Evolutionary conservation across 2,888 invertebrate genomes (phyloP).

Genomic region (Shargacucullia verbasci): DNA sequence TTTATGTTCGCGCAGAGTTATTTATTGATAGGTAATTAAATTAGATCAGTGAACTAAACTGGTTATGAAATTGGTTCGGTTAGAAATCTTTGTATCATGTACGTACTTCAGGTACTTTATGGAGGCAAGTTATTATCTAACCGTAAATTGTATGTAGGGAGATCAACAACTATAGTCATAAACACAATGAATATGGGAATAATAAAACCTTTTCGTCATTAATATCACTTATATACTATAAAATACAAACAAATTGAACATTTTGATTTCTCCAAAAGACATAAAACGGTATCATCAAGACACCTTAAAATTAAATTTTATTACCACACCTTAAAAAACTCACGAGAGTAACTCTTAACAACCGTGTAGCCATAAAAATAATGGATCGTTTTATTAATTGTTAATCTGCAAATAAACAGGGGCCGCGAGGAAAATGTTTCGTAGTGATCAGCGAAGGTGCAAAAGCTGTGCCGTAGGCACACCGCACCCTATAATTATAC

Average conservation of each 20-base stretch:
- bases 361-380: slow-evolving; percentile 54
- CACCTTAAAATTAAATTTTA: slow-evolving; percentile 44
- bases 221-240: too few relatives aligned
- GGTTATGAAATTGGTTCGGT: slow-evolving; percentile 32
- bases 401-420: slow-evolving; percentile 59
- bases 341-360: slow-evolving; percentile 40
- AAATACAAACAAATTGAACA: background rate
- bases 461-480: slow-evolving; percentile 55
- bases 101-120: background rate
- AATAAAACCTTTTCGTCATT: too few relatives aligned
- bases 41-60: slow-evolving; percentile 24
- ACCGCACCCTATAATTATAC: slow-evolving; percentile 77
- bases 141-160: too few relatives aligned
- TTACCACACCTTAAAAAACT: slow-evolving; percentile 39
- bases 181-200: too few relatives aligned
- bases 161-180: too few relatives aligned
- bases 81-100: slow-evolving; percentile 7
- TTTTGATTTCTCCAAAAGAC: slow-evolving; percentile 27
- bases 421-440: slow-evolving; percentile 34
- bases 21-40: slow-evolving; percentile 30
- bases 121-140: too few relatives aligned
- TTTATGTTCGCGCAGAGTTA: slow-evolving; percentile 4
- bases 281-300: slow-evolving; percentile 26
- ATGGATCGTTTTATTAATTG: slow-evolving; percentile 58
- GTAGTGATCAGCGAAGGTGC: slow-evolving; percentile 47